Conservation (phyloP, 2,888 invertebrate species). For the Drosophila parthenogenetica region DNA sequence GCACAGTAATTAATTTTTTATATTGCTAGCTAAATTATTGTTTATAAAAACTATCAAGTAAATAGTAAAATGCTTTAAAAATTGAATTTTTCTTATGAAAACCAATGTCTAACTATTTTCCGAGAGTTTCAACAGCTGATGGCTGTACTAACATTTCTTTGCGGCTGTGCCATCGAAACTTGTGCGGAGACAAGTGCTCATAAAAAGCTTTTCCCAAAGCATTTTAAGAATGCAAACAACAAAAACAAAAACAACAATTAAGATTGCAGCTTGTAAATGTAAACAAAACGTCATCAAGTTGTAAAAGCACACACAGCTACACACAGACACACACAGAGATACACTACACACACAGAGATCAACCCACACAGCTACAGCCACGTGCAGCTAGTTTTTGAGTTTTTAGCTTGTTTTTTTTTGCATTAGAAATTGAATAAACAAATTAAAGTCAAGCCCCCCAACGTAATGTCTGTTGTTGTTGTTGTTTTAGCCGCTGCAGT, state of each 20-base stretch:
- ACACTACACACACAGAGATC: conserved; percentile 6
- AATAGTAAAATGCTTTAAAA: background rate
- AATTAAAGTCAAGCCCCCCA: conserved; percentile 66
- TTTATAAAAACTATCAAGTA: too few species aligned
- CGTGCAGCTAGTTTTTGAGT: conserved; percentile 21
- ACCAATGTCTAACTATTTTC: background rate
- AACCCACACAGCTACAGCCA: conserved; percentile 6
- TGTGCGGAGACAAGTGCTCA: conserved; percentile 11
- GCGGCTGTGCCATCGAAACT: conserved; percentile 21
- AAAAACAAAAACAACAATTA: background rate
- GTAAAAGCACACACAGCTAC: conserved; percentile 25
- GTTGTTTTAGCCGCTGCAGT: conserved; percentile 15
- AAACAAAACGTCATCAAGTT: conserved; percentile 74
- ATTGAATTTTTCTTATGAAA: background rate
- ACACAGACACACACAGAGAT: conserved; percentile 4
- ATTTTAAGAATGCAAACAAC: conserved; percentile 35
- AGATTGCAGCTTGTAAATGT: conserved; percentile 42
- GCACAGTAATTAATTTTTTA: too few species aligned
- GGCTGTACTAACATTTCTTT: conserved; percentile 32
- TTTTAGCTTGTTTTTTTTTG: conserved; percentile 35
- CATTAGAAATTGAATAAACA: conserved; percentile 61
- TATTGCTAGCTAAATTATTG: too few species aligned
- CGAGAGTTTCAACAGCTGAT: conserved; percentile 5
- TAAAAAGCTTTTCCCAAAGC: conserved; percentile 37
- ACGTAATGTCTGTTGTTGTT: conserved; percentile 17